Percentiles rank a stretch among this genome's conserved stretches.
These are phyloP conservation scores for Mustelus asterias DNA, from an alignment of 2,113 vertebrate species.

Conservation along the genomic window DNA sequence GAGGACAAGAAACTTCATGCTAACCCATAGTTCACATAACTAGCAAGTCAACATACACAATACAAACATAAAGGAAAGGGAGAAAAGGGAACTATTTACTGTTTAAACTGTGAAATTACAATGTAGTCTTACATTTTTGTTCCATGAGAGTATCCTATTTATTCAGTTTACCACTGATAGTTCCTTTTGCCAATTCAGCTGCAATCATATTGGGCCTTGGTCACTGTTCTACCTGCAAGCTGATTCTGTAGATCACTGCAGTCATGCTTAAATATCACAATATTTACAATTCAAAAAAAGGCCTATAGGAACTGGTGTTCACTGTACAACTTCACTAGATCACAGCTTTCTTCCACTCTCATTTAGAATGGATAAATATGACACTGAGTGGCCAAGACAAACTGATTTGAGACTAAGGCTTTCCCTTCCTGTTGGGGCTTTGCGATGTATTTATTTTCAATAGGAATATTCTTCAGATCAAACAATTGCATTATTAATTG, in stretches of 20 bases:
- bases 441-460: neutral
- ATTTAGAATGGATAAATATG: neutral
- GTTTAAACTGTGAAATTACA: neutral
- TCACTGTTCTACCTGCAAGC: neutral
- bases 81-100: neutral
- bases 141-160: neutral
- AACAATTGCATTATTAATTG: neutral
- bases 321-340: neutral
- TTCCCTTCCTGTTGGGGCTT: neutral
- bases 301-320: neutral
- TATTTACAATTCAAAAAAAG: neutral
- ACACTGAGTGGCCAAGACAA: neutral
- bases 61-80: neutral
- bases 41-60: neutral
- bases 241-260: neutral
- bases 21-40: neutral
- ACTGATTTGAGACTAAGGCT: neutral
- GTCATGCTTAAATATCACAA: neutral
- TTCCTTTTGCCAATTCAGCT: neutral
- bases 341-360: neutral
- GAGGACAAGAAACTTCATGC: slow-evolving; percentile 41
- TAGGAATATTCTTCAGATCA: neutral
- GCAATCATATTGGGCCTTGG: neutral
- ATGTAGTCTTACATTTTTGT: neutral
- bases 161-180: neutral